Percentiles rank a stretch among this genome's conserved stretches.
Evolutionary conservation across 2,888 invertebrate genomes (phyloP).

Genomic region (Thereva unica): DNA sequence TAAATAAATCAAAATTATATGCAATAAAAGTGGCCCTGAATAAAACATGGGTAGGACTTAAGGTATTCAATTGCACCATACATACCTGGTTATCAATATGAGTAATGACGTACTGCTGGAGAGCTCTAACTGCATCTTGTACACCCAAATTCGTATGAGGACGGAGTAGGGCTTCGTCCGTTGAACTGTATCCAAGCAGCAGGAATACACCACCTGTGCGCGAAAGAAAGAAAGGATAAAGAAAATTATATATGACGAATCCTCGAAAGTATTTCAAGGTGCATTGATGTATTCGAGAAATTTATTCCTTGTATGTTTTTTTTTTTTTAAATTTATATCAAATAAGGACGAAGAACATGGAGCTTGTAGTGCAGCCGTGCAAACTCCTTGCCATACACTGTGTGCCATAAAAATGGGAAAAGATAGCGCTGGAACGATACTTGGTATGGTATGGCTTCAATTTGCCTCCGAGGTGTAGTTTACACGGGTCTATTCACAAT

Average conservation of each 20-base stretch:
- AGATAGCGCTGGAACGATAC: too few species aligned
- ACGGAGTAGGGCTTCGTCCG: conserved; percentile 81
- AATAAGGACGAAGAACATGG: too few species aligned
- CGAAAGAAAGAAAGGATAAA: conserved; percentile 53
- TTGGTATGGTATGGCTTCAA: too few species aligned
- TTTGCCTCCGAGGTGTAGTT: too few species aligned
- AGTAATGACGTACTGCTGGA: conserved; percentile 77
- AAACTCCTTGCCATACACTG: too few species aligned
- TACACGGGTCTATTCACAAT: not conserved
- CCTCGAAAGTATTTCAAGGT: conserved; percentile 3
- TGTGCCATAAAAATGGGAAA: too few species aligned
- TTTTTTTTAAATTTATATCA: too few species aligned
- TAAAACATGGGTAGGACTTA: not conserved
- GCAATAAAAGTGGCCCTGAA: conserved; percentile 7
- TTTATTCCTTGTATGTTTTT: conserved; percentile 4
- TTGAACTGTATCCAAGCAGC: conserved; percentile 85
- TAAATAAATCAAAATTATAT: conserved; percentile 22
- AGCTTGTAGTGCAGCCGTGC: too few species aligned
- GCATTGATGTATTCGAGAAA: conserved; percentile 9
- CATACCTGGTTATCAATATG: conserved; percentile 74
- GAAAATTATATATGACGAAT: not conserved
- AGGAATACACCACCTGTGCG: conserved; percentile 85
- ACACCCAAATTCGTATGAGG: conserved; percentile 84
- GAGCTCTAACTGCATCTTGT: conserved; percentile 79
- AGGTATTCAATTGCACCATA: conserved; percentile 11